Conservation (phyloP, 2,797 vertebrate genomes). For the Peromyscus eremicus region DNA sequence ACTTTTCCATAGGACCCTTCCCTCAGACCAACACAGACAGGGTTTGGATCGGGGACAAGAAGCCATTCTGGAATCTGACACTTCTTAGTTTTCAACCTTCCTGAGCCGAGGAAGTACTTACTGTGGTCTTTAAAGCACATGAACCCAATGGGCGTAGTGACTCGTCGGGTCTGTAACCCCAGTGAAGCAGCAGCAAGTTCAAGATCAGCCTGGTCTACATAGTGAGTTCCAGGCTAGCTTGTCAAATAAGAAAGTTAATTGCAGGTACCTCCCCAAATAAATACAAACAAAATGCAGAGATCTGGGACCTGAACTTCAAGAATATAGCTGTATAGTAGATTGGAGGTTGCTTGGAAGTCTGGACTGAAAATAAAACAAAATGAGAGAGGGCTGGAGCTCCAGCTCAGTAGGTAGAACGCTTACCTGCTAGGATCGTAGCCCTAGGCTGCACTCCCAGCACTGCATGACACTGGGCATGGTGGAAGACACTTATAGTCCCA, state of each 20-base stretch:
- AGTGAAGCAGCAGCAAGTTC: background rate
- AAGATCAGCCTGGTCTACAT: background rate
- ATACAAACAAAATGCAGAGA: background rate
- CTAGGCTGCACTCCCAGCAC: background rate
- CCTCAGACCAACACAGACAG: background rate
- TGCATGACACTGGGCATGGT: too few species aligned
- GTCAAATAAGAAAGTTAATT: background rate
- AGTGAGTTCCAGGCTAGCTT: background rate
- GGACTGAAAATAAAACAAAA: constrained; percentile 34
- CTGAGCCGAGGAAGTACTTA: background rate
- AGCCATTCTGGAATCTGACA: background rate
- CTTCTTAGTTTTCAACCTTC: constrained; percentile 1
- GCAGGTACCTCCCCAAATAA: background rate
- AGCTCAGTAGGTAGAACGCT: background rate
- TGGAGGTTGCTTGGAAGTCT: constrained; percentile 47
- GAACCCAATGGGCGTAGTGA: background rate
- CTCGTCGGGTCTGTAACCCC: background rate
- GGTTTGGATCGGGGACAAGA: background rate
- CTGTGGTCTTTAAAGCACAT: constrained; percentile 3
- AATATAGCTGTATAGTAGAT: background rate
- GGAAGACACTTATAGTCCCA: background rate
- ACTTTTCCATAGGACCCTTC: background rate
- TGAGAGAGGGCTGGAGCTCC: background rate
- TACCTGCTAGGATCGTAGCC: background rate
- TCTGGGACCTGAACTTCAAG: background rate